Evolutionary conservation across 2,113 vertebrate genomes (phyloP).

Genomic region (Planiliza haematocheilus): DNA sequence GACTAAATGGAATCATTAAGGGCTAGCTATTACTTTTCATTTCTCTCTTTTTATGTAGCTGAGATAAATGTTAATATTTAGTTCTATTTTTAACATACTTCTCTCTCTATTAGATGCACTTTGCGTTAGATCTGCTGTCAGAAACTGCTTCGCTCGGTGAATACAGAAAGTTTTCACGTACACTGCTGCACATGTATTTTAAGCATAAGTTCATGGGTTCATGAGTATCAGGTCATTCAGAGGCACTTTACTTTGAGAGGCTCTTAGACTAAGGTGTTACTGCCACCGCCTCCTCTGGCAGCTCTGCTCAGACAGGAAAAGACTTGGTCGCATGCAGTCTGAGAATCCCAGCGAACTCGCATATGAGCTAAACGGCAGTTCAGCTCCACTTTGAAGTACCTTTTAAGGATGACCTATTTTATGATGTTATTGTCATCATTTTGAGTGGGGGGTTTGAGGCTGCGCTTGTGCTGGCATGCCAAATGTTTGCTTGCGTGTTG

Average conservation of each 20-base stretch:
- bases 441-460: conserved; percentile 60
- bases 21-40: too few relatives aligned
- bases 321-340: conserved; percentile 49
- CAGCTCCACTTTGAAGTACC: conserved; percentile 45
- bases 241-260: conserved; percentile 71
- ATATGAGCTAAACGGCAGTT: conserved; percentile 44
- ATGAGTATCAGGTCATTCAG: conserved; percentile 54
- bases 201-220: conserved; percentile 56
- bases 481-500: conserved; percentile 40
- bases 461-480: conserved; percentile 29
- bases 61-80: too few relatives aligned
- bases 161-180: conserved; percentile 15
- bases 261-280: conserved; percentile 75
- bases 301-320: conserved; percentile 55
- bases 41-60: too few relatives aligned
- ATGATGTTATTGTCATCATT: conserved; percentile 55
- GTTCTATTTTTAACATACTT: too few relatives aligned
- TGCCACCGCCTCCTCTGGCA: conserved; percentile 60
- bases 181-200: conserved; percentile 38
- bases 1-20: too few relatives aligned
- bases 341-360: conserved; percentile 55
- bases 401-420: conserved; percentile 74
- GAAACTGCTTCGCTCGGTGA: conserved; percentile 9
- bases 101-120: background rate
- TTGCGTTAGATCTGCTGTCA: conserved; percentile 6